Conservation (phyloP, 2,113 vertebrate species). For the Protobothrops mucrosquamatus region DNA sequence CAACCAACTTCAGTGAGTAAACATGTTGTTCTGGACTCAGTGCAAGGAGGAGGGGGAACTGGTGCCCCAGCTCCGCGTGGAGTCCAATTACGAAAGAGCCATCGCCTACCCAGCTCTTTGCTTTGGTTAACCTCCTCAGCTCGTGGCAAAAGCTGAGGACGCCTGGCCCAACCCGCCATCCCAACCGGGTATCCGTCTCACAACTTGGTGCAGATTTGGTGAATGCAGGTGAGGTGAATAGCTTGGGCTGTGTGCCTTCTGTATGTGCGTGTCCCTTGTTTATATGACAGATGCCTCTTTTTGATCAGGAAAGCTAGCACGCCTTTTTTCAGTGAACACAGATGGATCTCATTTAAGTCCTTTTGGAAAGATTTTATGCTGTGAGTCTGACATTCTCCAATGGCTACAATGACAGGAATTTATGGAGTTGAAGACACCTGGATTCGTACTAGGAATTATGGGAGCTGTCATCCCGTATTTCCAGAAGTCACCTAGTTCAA, state of each 20-base stretch:
- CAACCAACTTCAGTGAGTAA: constrained; percentile 22
- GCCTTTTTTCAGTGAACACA: neutral
- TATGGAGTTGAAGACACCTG: neutral
- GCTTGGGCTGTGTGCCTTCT: neutral
- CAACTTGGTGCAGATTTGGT: neutral
- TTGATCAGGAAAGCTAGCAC: neutral
- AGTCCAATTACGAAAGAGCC: constrained; percentile 8
- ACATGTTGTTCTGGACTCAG: constrained; percentile 30
- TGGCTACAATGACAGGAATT: neutral
- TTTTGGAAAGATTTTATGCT: neutral
- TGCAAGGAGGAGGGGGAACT: neutral
- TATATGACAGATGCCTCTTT: neutral
- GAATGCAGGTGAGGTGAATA: neutral
- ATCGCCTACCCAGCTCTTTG: neutral
- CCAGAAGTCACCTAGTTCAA: neutral
- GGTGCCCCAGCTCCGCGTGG: neutral
- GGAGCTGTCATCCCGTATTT: neutral
- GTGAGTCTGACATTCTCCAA: neutral
- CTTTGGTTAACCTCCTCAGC: neutral
- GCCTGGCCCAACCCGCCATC: neutral
- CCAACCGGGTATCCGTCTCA: neutral
- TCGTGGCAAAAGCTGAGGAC: neutral
- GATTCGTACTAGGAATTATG: no score
- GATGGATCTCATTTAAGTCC: neutral
- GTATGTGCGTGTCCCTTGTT: neutral